These are phyloP conservation scores for Delphinus delphis DNA, from an alignment of 2,113 vertebrate species.

Conservation along the genomic window DNA sequence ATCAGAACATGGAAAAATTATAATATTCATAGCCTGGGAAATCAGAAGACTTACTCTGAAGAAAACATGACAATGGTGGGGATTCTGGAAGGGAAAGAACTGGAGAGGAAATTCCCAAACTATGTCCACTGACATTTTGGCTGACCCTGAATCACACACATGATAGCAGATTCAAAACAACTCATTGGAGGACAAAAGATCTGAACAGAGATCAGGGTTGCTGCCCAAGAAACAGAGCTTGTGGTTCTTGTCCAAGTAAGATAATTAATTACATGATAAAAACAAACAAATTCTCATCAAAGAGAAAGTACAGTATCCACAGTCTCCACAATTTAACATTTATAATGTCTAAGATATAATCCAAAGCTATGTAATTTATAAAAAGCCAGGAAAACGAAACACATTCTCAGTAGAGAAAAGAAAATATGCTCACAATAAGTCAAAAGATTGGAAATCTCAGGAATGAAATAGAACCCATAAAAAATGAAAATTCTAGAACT, in stretches of 20 bases:
- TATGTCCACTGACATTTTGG: neutral
- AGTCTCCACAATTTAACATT: neutral
- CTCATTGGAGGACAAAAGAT: neutral
- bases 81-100: neutral
- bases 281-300: neutral
- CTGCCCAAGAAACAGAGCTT: neutral
- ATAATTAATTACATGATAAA: neutral
- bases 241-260: neutral
- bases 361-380: neutral
- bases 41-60: neutral
- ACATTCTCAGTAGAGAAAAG: neutral
- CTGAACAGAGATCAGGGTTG: neutral
- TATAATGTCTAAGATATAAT: neutral
- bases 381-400: neutral
- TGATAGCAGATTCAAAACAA: neutral
- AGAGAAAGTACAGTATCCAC: neutral
- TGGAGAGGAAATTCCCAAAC: neutral
- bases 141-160: neutral
- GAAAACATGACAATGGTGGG: neutral
- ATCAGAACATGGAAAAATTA: neutral
- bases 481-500: slow-evolving; percentile 21
- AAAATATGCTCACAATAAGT: neutral
- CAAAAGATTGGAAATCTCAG: neutral
- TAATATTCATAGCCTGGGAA: neutral
- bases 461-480: slow-evolving; percentile 28